Base-by-base conservation (phyloP, 64 coral and sea anemone species). In the Pachyseris speciosa region DNA sequence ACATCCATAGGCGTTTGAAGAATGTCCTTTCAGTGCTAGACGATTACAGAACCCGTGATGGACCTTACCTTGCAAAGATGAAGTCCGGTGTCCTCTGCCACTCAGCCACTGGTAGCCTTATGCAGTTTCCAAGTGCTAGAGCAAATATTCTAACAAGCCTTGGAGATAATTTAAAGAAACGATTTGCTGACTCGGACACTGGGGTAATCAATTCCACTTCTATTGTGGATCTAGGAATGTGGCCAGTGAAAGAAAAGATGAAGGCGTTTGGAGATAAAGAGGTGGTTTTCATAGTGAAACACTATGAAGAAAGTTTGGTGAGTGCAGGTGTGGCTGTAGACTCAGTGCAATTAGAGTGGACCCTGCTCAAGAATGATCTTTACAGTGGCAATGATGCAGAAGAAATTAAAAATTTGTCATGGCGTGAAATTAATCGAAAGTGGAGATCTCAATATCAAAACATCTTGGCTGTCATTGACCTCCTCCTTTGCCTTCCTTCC, bases 11-110 rank as follows among this genome's bases (percentile, higher is more conserved):
- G 10, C 52, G 22, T 28, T 80, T 80, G 76, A 80, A 33, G 11
- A 83, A 83, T 83, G 78, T 60, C 78, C 51, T 83, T 60, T 83
- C 50, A 83, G 78, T 83, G 78, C 51, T 83, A 36, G 50, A 58
- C 25, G 24, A 83, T 15, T 59, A 66, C 63, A 66, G 12, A 25
- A 66, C 24, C 27, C 10, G 17, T 17, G 52, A 57, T 57, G 52
- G 52, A 20, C 52, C 52, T 48, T 48, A 48, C 45, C 45, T 48
- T 48, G 45, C 45, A 48, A 48, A 57, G 52, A 17, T 57, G 10
- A 57, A 66, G 63, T 66, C 63, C 6, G 63, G 63, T 66, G 63
- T 13, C 63, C n/a, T 66, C n/a, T 29, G 63, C 63, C 24, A 29
- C 25, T 27, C n/a, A 34, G n/a, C 28, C 63, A 66, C 52, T 19